Percentiles rank a stretch among this genome's conserved stretches.
These are phyloP conservation scores for Harpagifer antarcticus DNA, from an alignment of 2,797 vertebrate genomes.

Conservation along the genomic window DNA sequence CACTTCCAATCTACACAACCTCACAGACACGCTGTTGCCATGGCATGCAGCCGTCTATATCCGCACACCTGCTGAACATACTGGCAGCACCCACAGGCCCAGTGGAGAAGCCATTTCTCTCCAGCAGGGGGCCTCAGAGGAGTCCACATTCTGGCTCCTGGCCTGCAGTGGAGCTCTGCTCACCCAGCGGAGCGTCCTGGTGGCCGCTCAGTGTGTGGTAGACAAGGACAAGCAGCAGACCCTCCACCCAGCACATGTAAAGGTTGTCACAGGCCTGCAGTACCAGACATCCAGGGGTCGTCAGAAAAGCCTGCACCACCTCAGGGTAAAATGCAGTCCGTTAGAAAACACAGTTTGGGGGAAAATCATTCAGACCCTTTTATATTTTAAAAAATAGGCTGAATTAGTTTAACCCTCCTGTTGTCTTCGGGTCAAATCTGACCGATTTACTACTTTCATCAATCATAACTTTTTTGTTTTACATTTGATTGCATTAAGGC, in stretches of 20 bases:
- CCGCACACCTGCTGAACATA: constrained; percentile 71
- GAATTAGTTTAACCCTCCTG: not conserved
- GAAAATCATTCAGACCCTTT: not conserved
- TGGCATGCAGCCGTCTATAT: constrained; percentile 93
- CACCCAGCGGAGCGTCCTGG: constrained; percentile 88
- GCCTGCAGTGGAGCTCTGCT: constrained; percentile 93
- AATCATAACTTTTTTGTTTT: no score
- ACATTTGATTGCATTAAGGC: no score
- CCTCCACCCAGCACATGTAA: constrained; percentile 86
- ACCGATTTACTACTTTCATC: no score
- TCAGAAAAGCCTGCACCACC: constrained; percentile 85
- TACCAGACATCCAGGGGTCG: constrained; percentile 68
- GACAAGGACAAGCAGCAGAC: constrained; percentile 83
- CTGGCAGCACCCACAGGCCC: constrained; percentile 24
- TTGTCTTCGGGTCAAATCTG: no score
- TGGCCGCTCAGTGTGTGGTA: constrained; percentile 91
- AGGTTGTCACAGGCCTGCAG: constrained; percentile 88
- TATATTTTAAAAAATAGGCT: not conserved
- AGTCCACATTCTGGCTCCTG: constrained; percentile 86
- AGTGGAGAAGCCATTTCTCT: constrained; percentile 1
- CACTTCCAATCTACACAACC: constrained; percentile 77
- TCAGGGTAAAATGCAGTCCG: constrained; percentile 79
- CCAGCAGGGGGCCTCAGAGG: constrained; percentile 67
- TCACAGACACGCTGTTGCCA: constrained; percentile 85
- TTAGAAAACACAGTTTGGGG: no score